A percentile compares a stretch with the other conserved stretches of the same genome.
phyloP scores from a whole-genome alignment of 2,113 vertebrate genomes.

The Rhombomys opimus region DNA sequence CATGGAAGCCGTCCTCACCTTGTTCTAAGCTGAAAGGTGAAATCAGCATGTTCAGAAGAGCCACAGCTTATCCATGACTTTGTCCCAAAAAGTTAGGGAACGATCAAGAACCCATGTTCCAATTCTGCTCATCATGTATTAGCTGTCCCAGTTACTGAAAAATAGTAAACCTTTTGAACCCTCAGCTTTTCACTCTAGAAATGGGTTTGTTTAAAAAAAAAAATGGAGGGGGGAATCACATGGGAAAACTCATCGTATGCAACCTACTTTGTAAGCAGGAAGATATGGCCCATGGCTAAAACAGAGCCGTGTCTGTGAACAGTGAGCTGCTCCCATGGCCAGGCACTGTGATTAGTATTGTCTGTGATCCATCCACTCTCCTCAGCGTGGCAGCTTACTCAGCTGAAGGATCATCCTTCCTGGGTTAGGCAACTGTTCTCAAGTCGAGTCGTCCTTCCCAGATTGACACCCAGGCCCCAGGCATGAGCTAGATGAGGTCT shows the following conservation, averaged over 20 bases:
- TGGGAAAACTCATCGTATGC: background rate
- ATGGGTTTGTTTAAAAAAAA: background rate
- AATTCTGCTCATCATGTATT: background rate
- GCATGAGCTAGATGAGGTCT: background rate
- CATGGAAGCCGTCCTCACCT: too few relatives aligned
- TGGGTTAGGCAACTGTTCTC: background rate
- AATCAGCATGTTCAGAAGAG: background rate
- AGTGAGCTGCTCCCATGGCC: accelerated
- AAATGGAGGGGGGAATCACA: background rate
- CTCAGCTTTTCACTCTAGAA: background rate
- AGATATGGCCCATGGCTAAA: accelerated
- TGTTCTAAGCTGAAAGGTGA: background rate
- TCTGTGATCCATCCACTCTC: accelerated
- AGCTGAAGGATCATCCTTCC: background rate
- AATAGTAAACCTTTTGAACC: background rate
- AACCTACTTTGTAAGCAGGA: accelerated
- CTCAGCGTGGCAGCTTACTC: background rate
- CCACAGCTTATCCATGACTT: background rate
- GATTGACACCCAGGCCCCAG: background rate
- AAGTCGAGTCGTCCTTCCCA: background rate
- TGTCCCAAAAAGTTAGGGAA: too few relatives aligned
- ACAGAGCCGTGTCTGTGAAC: accelerated
- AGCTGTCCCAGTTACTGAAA: background rate
- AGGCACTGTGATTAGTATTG: accelerated
- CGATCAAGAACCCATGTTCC: background rate